A percentile compares a stretch with the other conserved stretches of the same genome.
These are phyloP conservation scores for Beris chalybata DNA, from an alignment of 2,888 invertebrate species.

Conservation along the genomic window DNA sequence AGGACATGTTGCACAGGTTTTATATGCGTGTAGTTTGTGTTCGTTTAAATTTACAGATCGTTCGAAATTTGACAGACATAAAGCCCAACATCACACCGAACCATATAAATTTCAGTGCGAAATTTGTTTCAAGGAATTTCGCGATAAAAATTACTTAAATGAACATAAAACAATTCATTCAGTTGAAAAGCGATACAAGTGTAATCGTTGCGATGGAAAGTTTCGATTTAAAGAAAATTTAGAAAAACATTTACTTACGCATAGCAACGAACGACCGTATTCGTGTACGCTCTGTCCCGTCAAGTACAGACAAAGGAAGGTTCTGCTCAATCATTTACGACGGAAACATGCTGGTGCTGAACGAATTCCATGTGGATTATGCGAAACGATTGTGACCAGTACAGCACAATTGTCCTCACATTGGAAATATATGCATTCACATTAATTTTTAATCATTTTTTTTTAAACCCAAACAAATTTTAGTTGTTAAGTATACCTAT, in stretches of 20 bases:
- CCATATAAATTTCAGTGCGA: slow-evolving; percentile 1
- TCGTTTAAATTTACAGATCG: no score
- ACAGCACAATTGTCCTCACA: not conserved
- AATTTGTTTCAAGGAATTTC: slow-evolving; percentile 2
- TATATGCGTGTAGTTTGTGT: no score
- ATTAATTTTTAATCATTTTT: not conserved
- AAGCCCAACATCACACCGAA: not conserved
- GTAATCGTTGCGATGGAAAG: slow-evolving; percentile 4
- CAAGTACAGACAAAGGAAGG: not conserved
- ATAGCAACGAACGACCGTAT: slow-evolving; percentile 1
- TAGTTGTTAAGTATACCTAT: no score
- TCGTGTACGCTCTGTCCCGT: not conserved
- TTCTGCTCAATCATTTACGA: not conserved
- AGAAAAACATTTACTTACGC: slow-evolving; percentile 2
- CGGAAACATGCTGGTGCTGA: not conserved
- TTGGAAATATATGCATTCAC: not conserved
- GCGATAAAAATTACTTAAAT: not conserved
- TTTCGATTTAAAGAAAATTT: slow-evolving; percentile 14
- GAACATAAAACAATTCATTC: slow-evolving; percentile 14
- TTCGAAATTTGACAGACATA: not conserved
- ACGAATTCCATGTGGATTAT: slow-evolving; percentile 8
- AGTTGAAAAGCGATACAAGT: not conserved
- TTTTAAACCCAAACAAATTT: no score
- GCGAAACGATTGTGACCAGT: not conserved
- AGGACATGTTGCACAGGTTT: no score